These are phyloP conservation scores for Tyrannus savana DNA, from an alignment of 2,113 vertebrate species.

Conservation along the genomic window DNA sequence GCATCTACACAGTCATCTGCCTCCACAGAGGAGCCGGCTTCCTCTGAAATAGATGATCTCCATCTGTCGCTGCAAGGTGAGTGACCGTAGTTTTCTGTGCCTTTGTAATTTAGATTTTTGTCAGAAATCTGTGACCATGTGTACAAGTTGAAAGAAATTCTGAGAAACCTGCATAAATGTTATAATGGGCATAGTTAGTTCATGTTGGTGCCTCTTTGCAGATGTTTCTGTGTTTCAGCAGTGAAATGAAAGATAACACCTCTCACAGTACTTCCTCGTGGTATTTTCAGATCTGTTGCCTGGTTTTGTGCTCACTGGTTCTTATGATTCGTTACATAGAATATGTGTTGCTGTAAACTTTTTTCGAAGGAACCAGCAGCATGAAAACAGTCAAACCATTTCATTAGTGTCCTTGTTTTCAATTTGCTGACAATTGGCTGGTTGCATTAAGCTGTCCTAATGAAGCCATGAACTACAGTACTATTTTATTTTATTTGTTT, in stretches of 20 bases:
- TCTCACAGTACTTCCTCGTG: rapidly evolving
- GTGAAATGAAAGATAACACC: background rate
- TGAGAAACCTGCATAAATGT: background rate
- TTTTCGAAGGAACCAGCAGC: background rate
- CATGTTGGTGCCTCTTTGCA: background rate
- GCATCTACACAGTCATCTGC: conserved; percentile 45
- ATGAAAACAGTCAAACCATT: background rate
- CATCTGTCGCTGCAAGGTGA: conserved; percentile 76
- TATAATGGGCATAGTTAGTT: background rate
- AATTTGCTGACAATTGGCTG: background rate
- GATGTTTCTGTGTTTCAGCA: background rate
- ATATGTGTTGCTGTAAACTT: background rate
- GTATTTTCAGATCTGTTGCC: background rate
- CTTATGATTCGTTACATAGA: background rate
- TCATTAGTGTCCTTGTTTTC: background rate
- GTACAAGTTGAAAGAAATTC: background rate
- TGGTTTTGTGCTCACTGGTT: background rate
- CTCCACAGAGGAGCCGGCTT: conserved; percentile 54
- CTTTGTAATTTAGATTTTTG: background rate
- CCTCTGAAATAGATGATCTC: conserved; percentile 75
- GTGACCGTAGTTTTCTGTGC: background rate
- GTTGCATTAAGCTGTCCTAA: background rate
- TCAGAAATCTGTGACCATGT: background rate
- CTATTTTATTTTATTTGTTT: background rate
- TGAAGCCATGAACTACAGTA: background rate